These are phyloP conservation scores for Scaptomyza pallida DNA, from an alignment of 1,140 invertebrate species.

Conservation along the genomic window DNA sequence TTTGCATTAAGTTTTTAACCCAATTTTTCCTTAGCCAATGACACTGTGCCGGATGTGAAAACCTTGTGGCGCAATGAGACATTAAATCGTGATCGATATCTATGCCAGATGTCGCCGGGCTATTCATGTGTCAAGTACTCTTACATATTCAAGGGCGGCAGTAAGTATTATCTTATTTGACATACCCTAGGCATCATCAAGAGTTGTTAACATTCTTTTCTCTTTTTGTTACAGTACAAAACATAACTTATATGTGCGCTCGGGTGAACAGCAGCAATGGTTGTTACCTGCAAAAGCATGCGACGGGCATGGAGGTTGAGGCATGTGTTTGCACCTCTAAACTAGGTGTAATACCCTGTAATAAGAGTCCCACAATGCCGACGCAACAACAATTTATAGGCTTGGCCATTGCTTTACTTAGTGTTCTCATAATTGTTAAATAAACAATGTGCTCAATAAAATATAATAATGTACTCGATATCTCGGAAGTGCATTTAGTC, in stretches of 20 bases:
- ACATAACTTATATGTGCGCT: slow-evolving; percentile 81
- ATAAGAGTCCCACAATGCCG: slow-evolving; percentile 21
- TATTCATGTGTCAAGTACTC: slow-evolving; percentile 73
- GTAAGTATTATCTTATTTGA: slow-evolving; percentile 40
- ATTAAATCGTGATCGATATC: slow-evolving; percentile 49
- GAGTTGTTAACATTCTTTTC: not conserved
- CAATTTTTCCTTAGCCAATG: slow-evolving; percentile 51
- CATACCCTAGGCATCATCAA: not conserved
- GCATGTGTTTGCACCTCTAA: slow-evolving; percentile 74
- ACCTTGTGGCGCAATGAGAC: slow-evolving; percentile 61
- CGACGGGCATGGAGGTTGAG: slow-evolving; percentile 71
- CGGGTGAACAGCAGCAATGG: slow-evolving; percentile 68
- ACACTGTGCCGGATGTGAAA: slow-evolving; percentile 71
- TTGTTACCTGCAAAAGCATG: slow-evolving; percentile 65
- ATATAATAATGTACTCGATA: slow-evolving; percentile 15
- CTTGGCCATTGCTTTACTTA: slow-evolving; percentile 25
- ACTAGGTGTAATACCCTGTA: slow-evolving; percentile 70
- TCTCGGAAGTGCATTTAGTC: slow-evolving; percentile 29
- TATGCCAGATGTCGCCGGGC: slow-evolving; percentile 70
- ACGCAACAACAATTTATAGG: slow-evolving; percentile 16
- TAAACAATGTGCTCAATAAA: slow-evolving; percentile 31
- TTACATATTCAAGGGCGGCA: slow-evolving; percentile 76
- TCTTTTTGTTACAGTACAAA: slow-evolving; percentile 56
- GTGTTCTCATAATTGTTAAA: slow-evolving; percentile 40
- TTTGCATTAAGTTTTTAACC: no score